These are phyloP conservation scores for Spermophilus dauricus DNA, from an alignment of 2,113 vertebrate genomes.

Conservation along the genomic window DNA sequence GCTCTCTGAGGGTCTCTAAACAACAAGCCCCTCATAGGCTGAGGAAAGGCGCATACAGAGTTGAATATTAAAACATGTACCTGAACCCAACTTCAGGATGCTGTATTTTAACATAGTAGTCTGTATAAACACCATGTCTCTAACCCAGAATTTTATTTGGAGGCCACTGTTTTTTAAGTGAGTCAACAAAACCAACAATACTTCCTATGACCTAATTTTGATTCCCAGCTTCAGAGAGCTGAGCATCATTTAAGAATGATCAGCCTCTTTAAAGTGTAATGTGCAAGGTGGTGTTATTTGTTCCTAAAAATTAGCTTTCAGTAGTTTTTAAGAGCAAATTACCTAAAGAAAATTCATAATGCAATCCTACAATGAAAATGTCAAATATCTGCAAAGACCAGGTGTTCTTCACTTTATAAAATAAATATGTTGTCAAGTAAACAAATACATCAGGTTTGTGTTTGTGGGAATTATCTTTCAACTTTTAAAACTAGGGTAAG, in stretches of 20 bases:
- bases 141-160: background rate
- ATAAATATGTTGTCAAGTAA: background rate
- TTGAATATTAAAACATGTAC: background rate
- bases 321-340: no score
- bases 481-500: conserved; percentile 50
- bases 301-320: background rate
- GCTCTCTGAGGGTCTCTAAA: background rate
- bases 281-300: background rate
- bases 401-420: conserved; percentile 38
- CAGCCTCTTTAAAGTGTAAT: background rate
- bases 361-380: conserved; percentile 6
- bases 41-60: background rate
- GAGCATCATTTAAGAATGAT: background rate
- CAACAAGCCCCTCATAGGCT: background rate
- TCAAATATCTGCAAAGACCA: background rate
- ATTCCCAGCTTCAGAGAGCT: background rate
- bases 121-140: background rate
- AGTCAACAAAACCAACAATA: background rate
- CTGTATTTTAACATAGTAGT: background rate
- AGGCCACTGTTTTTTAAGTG: background rate
- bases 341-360: background rate
- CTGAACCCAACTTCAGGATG: background rate
- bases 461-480: background rate
- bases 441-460: background rate
- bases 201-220: background rate